Evolutionary conservation across 1,140 invertebrate genomes (phyloP).

Genomic region (Orussus abietinus): DNA sequence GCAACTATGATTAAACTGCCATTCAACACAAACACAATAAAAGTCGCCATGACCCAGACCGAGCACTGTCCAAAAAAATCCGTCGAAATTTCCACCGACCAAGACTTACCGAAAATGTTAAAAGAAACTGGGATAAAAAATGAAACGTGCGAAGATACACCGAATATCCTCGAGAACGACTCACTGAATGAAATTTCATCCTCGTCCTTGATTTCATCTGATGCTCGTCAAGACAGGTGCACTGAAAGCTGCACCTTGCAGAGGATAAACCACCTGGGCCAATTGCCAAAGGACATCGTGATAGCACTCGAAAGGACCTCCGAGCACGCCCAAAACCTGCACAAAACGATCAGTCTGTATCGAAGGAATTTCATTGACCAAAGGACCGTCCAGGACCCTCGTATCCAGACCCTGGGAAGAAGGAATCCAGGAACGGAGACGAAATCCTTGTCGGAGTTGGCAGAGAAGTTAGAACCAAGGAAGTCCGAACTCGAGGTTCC

Average conservation of each 20-base stretch:
- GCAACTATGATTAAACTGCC: too few relatives aligned
- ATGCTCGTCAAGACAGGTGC: neutral
- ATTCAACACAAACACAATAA: too few relatives aligned
- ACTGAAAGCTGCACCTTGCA: neutral
- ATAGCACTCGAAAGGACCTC: constrained; percentile 19
- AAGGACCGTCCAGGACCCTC: neutral
- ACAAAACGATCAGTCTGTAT: constrained; percentile 18
- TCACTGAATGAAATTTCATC: constrained; percentile 4
- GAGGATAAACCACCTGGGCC: neutral
- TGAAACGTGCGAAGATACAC: neutral
- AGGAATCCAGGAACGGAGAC: constrained; percentile 1
- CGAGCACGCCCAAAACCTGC: constrained; percentile 21
- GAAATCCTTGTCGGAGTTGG: neutral
- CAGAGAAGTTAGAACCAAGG: neutral
- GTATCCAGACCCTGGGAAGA: neutral
- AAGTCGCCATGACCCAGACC: neutral
- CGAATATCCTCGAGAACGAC: neutral
- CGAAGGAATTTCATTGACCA: constrained; percentile 3
- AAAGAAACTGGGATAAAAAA: neutral
- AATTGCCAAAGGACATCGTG: constrained; percentile 15
- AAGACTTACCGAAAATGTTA: neutral
- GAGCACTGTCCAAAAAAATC: neutral
- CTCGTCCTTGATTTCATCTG: neutral
- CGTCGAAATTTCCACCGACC: neutral
- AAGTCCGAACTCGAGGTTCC: neutral